These are phyloP conservation scores for Cataglyphis hispanica DNA, from an alignment of 1,140 invertebrate species.

Conservation along the genomic window DNA sequence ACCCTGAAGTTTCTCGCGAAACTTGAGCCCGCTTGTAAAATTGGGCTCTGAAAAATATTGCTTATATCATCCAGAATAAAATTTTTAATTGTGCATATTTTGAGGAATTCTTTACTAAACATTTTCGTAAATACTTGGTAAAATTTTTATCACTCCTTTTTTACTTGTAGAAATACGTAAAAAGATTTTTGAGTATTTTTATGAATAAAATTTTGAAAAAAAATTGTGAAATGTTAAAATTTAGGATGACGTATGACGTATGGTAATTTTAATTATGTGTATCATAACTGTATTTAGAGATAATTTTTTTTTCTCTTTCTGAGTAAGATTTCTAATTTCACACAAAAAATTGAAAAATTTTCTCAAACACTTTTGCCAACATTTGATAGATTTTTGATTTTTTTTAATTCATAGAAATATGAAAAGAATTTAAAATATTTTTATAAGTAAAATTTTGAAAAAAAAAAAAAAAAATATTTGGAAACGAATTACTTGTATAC, in stretches of 20 bases:
- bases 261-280: neutral
- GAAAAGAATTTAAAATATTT: neutral
- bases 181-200: neutral
- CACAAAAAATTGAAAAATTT: neutral
- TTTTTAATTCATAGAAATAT: neutral
- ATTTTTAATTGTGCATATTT: neutral
- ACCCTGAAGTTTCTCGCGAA: too few species aligned
- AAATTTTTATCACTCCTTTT: neutral
- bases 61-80: too few species aligned
- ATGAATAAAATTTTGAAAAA: neutral
- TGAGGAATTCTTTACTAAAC: neutral
- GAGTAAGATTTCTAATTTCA: neutral
- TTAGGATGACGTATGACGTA: too few species aligned
- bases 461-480: neutral
- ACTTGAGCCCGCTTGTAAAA: neutral
- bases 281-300: slow-evolving; percentile 15
- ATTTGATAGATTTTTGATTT: neutral
- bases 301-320: slow-evolving; percentile 41
- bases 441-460: neutral
- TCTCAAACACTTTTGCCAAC: neutral
- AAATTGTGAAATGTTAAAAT: neutral
- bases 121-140: neutral
- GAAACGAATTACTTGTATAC: neutral
- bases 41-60: neutral
- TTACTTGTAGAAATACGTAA: neutral